Base-by-base conservation (phyloP, 2,888 invertebrate genomes). In the Agrotis puta region DNA sequence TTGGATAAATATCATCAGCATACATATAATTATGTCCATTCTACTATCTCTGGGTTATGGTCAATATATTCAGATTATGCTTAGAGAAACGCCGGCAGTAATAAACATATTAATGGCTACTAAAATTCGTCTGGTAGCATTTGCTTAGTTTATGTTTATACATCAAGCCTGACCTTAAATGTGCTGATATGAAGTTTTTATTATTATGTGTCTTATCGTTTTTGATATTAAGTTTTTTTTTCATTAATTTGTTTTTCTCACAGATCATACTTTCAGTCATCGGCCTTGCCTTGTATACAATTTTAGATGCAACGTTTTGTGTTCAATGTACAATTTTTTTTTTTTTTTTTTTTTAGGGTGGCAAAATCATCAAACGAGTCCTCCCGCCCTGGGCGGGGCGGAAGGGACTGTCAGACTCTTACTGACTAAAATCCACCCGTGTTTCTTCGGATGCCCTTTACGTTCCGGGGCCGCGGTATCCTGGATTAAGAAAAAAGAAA, bases 261-360 rank as follows among this genome's bases (percentile, higher is more conserved):
- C 20, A 33, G 39, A 54, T 43, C n/a, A 39, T 39, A 33, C 27
- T 74, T 77, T 62, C 56, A 66, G 57, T 54, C 47, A 50, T 53
- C 13, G 66, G 62, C 82, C 77, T 82, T 84, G 62, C 82, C 77
- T 82, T 84, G 81, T 59, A 16, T 18, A 47, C 66, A 59, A 45
- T 77, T 70, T 77, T 81, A 66, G 63, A 65, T 48, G 64, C 39
- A 61, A 43, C 13, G 47, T 64, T 58, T 78, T 50, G 13, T 43
- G 39, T 64, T 59, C 51, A 63, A 58, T n/a, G n/a, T n/a, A n/a
- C n/a, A n/a, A n/a, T n/a, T n/a, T n/a, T n/a, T n/a, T n/a, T n/a
- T n/a, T n/a, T n/a, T n/a, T n/a, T n/a, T n/a, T n/a, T n/a, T n/a
- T n/a, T n/a, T n/a, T n/a, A n/a, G n/a, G n/a, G n/a, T n/a, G n/a